Conservation (phyloP, 2,113 vertebrate species). For the Hippocampus guttulatus region DNA sequence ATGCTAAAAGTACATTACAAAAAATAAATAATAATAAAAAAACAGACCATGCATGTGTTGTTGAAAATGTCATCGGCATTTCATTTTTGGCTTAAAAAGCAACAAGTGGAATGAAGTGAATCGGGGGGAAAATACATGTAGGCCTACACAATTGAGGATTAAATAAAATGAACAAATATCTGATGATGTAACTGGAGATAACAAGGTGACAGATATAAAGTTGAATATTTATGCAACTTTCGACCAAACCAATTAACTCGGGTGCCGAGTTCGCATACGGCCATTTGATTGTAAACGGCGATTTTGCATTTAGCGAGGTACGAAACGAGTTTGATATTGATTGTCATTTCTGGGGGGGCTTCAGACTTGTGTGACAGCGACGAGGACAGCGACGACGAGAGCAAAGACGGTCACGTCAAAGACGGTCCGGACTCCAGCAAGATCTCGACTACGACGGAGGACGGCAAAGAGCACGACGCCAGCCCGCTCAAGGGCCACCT, state of each 20-base stretch:
- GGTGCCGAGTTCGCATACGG: not conserved
- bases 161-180: not conserved
- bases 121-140: too few species aligned
- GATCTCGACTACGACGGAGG: conserved; percentile 87
- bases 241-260: not conserved
- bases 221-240: not conserved
- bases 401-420: conserved; percentile 81
- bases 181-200: not conserved
- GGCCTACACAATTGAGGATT: not conserved
- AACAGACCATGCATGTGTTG: not conserved
- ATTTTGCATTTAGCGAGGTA: too few species aligned
- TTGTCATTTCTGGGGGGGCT: not conserved
- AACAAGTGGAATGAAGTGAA: not conserved
- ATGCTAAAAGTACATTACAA: not conserved
- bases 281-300: not conserved
- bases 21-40: not conserved
- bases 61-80: not conserved
- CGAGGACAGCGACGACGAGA: conserved; percentile 90
- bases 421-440: conserved; percentile 83
- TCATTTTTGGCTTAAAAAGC: not conserved
- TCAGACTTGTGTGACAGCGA: conserved; percentile 91
- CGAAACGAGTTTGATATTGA: not conserved
- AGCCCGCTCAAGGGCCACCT: conserved; percentile 73
- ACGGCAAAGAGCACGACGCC: conserved; percentile 77
- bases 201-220: not conserved